Evolutionary conservation across 2,888 invertebrate species (phyloP), one percentile per base, ranked within the genome.

Genomic region (Pollenia labialis): DNA sequence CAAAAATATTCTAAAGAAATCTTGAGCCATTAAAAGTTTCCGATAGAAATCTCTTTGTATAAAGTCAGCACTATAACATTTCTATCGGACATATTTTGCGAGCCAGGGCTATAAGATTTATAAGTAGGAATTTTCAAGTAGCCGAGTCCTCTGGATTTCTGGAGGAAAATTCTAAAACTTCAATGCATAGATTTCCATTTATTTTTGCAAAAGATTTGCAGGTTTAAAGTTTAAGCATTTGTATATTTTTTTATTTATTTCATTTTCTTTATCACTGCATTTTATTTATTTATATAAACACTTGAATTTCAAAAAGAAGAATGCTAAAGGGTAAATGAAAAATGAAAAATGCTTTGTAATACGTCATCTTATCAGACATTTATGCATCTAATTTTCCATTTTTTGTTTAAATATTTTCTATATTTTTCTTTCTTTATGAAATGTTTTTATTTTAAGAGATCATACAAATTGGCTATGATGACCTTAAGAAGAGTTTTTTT

Each of bases 281-380:
- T 52, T 12, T 48, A n/a, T 16, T 9, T 42, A 46, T 50, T 40
- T 75, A 62, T 52, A 40, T 52, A 44, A 4, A 50, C 18, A 52
- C 40, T 7, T 48, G 60, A n/a, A 42, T 42, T 56, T 44, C 1
- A 7, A 60, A 68, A 50, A 50, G 44, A 14, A 62, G 50, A 50
- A 56, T 80, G 68, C 80, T 62, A 80, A 60, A 69, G 80, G 75
- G 60, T 42, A 80, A 54, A 80, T 75, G 69, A 69, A 80, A 80
- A 54, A 80, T 75, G 69, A 69, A 80, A 80, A 85, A 69, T 75
- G 46, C 75, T 69, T 85, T 85, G 68, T 85, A 75, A 75, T 80
- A 75, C 75, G 62, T 85, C 60, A 69, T 69, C 56, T 75, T 68
- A 85, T 80, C 79, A 52, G 56, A 60, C 32, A 85, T 69, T 85